phyloP scores from a whole-genome alignment of 2,113 vertebrate species.

The Apus apus region DNA sequence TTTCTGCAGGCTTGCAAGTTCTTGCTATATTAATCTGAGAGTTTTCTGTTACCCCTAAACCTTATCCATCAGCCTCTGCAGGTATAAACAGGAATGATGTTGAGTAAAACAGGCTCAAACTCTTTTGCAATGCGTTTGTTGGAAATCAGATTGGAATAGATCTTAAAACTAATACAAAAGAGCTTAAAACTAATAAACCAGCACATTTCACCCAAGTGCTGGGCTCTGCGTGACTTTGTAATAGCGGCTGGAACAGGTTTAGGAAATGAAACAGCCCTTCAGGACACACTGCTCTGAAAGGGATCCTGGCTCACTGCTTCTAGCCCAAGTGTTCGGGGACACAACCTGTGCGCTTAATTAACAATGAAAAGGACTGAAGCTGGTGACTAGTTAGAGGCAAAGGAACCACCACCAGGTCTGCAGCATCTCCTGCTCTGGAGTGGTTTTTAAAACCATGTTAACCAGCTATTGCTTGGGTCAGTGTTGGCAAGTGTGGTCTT shows the following conservation, averaged over 20 bases:
- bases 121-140: not conserved
- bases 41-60: not conserved
- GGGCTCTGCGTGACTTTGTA: not conserved
- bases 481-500: not conserved
- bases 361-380: not conserved
- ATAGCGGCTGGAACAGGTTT: not conserved
- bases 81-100: not conserved
- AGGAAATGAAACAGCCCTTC: not conserved
- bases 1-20: not conserved
- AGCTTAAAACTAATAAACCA: not conserved
- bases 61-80: not conserved
- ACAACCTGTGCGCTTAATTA: not conserved
- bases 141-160: not conserved
- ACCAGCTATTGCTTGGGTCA: not conserved
- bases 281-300: not conserved
- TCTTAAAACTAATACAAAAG: not conserved
- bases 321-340: not conserved
- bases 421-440: not conserved
- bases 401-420: not conserved
- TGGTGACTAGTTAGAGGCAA: not conserved
- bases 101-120: not conserved
- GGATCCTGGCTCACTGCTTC: not conserved
- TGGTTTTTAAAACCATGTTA: not conserved
- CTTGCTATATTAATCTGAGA: not conserved
- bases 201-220: not conserved